These are phyloP conservation scores for Crotalus viridis DNA, from an alignment of 2,113 vertebrate species.

Conservation along the genomic window DNA sequence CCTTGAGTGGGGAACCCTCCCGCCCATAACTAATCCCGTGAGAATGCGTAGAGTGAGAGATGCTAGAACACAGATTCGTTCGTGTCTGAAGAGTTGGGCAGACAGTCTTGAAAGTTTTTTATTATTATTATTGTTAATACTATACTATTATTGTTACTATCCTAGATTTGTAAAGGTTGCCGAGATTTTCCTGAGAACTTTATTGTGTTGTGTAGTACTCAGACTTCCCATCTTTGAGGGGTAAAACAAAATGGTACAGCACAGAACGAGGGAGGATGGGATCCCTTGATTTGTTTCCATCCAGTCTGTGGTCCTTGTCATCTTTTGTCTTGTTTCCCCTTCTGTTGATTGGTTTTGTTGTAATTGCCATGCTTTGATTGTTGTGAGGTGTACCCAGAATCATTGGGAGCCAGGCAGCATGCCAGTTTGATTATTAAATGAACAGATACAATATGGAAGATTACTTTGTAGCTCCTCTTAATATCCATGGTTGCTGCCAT, in stretches of 20 bases:
- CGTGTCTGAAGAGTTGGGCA: not conserved
- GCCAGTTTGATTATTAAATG: not conserved
- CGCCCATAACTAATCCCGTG: not conserved
- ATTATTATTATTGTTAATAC: no score
- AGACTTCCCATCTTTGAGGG: not conserved
- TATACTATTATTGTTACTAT: no score
- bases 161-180: not conserved
- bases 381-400: not conserved
- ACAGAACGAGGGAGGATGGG: not conserved
- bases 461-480: no score
- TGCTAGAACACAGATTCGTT: no score
- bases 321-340: not conserved
- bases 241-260: not conserved
- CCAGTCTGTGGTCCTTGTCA: not conserved
- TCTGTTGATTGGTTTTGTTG: not conserved
- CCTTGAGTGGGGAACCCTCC: not conserved
- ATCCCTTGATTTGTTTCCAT: no score
- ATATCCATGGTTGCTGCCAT: no score
- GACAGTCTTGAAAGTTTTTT: not conserved
- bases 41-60: not conserved
- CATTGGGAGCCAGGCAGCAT: not conserved
- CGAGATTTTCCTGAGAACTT: not conserved
- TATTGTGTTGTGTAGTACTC: not conserved
- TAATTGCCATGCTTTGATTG: not conserved
- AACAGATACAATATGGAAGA: no score